These are phyloP conservation scores for Neocrepidodera transversa DNA, from an alignment of 2,888 invertebrate species.

Conservation along the genomic window DNA sequence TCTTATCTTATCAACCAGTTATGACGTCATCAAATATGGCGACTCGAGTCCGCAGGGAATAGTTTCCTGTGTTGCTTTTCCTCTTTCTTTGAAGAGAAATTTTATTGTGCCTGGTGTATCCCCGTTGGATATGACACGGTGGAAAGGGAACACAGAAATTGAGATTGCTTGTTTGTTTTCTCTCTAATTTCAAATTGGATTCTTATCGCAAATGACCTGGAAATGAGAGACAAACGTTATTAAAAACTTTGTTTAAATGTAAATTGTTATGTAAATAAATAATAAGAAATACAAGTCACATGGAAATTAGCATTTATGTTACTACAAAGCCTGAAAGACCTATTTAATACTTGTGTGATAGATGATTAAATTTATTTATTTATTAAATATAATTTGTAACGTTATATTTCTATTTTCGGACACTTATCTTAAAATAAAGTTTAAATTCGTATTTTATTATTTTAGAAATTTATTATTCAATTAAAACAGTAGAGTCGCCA, in stretches of 20 bases:
- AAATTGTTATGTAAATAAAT: neutral
- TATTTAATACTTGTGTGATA: no score
- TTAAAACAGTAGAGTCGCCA: slow-evolving; percentile 11
- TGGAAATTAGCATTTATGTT: no score
- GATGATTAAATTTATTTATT: no score
- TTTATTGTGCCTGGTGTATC: slow-evolving; percentile 20
- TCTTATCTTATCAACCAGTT: slow-evolving; percentile 60
- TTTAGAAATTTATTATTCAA: slow-evolving; percentile 26
- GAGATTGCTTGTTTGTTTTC: slow-evolving; percentile 26
- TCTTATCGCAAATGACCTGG: slow-evolving; percentile 25
- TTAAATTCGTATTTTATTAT: neutral
- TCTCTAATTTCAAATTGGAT: slow-evolving; percentile 19
- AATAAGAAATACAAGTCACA: no score
- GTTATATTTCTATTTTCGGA: no score
- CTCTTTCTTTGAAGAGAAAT: slow-evolving; percentile 27
- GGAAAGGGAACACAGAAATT: slow-evolving; percentile 7
- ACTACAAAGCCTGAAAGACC: no score
- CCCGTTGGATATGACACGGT: neutral
- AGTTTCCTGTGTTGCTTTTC: slow-evolving; percentile 31
- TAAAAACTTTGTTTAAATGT: neutral
- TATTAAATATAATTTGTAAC: no score
- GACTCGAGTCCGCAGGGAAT: slow-evolving; percentile 47
- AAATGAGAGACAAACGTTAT: slow-evolving; percentile 11
- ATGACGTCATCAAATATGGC: slow-evolving; percentile 59
- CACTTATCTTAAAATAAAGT: neutral